Evolutionary conservation across 2,888 invertebrate genomes (phyloP), one percentile per base, ranked within the genome.

Genomic region (Caenorhabditis auriculariae): DNA sequence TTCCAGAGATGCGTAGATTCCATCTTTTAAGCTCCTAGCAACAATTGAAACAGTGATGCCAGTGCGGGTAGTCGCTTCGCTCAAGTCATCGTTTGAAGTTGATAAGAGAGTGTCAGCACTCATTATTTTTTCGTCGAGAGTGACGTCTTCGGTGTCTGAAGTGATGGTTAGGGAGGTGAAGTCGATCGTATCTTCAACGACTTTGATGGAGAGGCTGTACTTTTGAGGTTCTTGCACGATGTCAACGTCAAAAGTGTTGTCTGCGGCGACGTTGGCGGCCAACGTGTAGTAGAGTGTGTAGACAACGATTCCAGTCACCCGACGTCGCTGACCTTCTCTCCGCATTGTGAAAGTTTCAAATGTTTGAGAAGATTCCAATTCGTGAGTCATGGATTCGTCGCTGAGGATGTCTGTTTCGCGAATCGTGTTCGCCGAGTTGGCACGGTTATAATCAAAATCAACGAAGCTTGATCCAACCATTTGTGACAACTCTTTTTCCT

Each of bases 41-140:
- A 75, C 75, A 41, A 79, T 78, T 15, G 76, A 76, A 1, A 79
- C 72, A 1, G 72, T 72, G 23, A 76, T 64, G 23, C 72, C 74
- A 26, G 74, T 69, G 41, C 60, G 51, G 0, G 50, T 59, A 0
- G 57, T 56, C 2, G 59, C 57, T 24, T 53, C 38, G 39, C 55
- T 54, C 32, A 62, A 44, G 32, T 66, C 66, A 29, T 57, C 60
- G 17, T 41, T 29, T 4, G 58, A 58, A 21, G 19, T 19, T 3
- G 35, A 53, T n/a, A n/a, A n/a, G n/a, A n/a, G n/a, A n/a, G n/a
- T n/a, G n/a, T n/a, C n/a, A n/a, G n/a, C n/a, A n/a, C 46, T 45
- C 43, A 21, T 48, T 28, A 12, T 55, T 23, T 3, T 54, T 29
- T 39, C 53, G 29, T 23, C 58, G 24, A 48, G 64, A n/a, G 32